A percentile compares a stretch with the other conserved stretches of the same genome.
Conservation (phyloP, 2,113 vertebrate species). For the Amazona vittata region DNA sequence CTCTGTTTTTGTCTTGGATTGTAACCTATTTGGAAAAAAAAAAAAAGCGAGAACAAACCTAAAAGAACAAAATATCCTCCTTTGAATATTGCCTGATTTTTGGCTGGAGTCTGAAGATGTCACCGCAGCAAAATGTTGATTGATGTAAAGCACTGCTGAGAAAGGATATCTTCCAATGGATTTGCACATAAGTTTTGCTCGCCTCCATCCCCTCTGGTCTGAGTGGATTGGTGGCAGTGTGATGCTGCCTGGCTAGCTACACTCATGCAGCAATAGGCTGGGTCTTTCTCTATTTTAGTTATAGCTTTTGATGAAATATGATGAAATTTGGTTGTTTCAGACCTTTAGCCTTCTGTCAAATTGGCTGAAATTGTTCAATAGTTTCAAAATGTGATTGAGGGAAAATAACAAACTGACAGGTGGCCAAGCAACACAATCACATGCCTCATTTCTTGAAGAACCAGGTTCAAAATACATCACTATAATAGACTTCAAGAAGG, state of each 20-base stretch:
- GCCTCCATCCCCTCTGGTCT: not conserved
- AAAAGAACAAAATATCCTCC: not conserved
- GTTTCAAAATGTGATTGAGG: conserved; percentile 16
- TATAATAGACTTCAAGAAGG: not conserved
- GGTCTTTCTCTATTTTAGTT: not conserved
- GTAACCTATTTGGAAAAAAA: not conserved
- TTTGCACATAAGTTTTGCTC: not conserved
- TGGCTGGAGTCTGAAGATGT: not conserved
- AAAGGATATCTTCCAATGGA: not conserved
- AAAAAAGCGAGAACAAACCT: not conserved
- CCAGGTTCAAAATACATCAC: conserved; percentile 14
- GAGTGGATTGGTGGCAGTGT: rapidly evolving
- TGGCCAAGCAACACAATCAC: not conserved
- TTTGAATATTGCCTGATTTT: not conserved
- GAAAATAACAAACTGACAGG: conserved; percentile 26
- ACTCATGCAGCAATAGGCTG: rapidly evolving
- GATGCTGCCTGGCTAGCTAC: not conserved
- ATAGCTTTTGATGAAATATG: not conserved
- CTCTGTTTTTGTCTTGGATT: not conserved
- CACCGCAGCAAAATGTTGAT: rapidly evolving
- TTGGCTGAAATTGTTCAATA: conserved; percentile 34
- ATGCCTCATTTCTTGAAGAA: conserved; percentile 40
- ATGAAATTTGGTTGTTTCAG: not conserved
- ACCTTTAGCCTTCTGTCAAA: conserved; percentile 27
- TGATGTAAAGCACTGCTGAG: not conserved